Evolutionary conservation across 2,888 invertebrate species (phyloP).

Genomic region (Diadromus collaris): DNA sequence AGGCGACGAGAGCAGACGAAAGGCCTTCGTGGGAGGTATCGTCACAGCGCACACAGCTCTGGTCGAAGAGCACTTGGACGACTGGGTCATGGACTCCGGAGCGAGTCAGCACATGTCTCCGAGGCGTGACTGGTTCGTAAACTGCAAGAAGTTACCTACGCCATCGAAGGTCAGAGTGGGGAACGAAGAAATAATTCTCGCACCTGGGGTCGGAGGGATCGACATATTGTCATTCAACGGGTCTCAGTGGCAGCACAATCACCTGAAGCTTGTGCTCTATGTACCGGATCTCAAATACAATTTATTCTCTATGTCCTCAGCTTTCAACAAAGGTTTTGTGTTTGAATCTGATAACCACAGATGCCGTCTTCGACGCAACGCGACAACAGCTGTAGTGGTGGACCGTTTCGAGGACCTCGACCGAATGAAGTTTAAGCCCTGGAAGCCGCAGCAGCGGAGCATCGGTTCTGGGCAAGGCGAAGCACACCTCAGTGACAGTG

Average conservation of each 20-base stretch:
- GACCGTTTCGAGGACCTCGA: constrained; percentile 30
- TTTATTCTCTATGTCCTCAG: constrained; percentile 26
- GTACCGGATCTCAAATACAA: too few species aligned
- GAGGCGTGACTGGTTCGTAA: constrained; percentile 15
- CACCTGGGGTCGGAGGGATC: constrained; percentile 28
- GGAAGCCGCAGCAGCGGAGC: background rate
- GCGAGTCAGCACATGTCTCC: constrained; percentile 43
- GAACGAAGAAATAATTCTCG: constrained; percentile 30
- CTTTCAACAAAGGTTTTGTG: constrained; percentile 17
- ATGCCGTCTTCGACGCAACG: background rate
- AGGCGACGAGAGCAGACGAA: too few species aligned
- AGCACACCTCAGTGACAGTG: too few species aligned
- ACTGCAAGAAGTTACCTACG: constrained; percentile 11
- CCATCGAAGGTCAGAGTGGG: constrained; percentile 23
- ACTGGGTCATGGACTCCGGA: constrained; percentile 11
- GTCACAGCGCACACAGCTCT: background rate
- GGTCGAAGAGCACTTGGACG: background rate
- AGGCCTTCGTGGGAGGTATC: background rate
- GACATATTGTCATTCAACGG: constrained; percentile 17
- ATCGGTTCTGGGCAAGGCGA: too few species aligned
- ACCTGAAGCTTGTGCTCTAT: constrained; percentile 12
- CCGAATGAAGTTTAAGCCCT: constrained; percentile 6
- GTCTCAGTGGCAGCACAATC: constrained; percentile 11
- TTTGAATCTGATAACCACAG: constrained; percentile 2
- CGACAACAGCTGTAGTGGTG: constrained; percentile 20